A percentile compares a stretch with the other conserved stretches of the same genome.
Conservation (phyloP, 2,113 vertebrate genomes). For the Menidia beryllina region DNA sequence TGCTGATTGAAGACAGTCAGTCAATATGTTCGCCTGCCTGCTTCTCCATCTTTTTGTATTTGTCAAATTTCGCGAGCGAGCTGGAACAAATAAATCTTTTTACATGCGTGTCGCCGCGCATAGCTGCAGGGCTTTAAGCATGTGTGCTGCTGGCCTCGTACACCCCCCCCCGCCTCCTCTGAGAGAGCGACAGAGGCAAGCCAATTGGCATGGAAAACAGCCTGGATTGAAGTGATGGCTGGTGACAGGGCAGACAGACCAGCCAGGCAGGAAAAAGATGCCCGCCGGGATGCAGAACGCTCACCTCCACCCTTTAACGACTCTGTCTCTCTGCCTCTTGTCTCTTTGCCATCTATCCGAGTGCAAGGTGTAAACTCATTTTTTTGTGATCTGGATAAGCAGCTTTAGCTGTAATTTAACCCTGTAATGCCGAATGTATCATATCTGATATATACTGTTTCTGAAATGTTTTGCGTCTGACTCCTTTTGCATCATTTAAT, state of each 20-base stretch:
- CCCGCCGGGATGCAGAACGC: slow-evolving; percentile 49
- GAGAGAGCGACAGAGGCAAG: slow-evolving; percentile 34
- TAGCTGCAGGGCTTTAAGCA: slow-evolving; percentile 24
- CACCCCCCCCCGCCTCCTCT: slow-evolving; percentile 27
- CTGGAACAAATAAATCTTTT: slow-evolving; percentile 18
- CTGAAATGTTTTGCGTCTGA: too few species aligned
- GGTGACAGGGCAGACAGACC: slow-evolving; percentile 62
- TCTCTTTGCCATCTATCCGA: not conserved
- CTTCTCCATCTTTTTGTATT: slow-evolving; percentile 21
- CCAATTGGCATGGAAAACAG: slow-evolving; percentile 46
- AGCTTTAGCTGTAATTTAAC: slow-evolving; percentile 13
- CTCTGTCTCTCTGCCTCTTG: slow-evolving; percentile 36
- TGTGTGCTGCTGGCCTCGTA: slow-evolving; percentile 29
- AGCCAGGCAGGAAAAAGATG: slow-evolving; percentile 57
- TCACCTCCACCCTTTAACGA: slow-evolving; percentile 51
- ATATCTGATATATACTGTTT: too few species aligned
- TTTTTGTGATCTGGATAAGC: not conserved
- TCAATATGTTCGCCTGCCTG: slow-evolving; percentile 12
- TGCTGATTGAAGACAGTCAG: slow-evolving; percentile 20
- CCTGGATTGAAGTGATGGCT: slow-evolving; percentile 62
- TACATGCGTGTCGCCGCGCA: not conserved
- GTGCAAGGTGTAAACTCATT: slow-evolving; percentile 4
- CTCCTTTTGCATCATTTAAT: too few species aligned
- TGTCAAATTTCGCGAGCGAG: slow-evolving; percentile 15
- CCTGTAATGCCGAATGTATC: too few species aligned